Conservation (phyloP, 2,113 vertebrate genomes). For the Mobula birostris region DNA sequence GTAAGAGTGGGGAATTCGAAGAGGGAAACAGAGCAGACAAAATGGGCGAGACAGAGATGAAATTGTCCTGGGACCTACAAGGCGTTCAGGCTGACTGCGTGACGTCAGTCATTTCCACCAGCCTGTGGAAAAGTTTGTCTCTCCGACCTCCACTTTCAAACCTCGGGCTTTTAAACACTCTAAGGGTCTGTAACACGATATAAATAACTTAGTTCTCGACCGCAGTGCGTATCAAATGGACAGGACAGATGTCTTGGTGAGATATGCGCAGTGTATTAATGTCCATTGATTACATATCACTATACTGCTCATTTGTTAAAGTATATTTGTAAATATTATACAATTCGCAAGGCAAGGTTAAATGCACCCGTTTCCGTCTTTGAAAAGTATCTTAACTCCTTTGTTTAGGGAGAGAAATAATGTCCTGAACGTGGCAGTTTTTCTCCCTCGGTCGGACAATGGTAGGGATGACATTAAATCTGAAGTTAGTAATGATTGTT, state of each 20-base stretch:
- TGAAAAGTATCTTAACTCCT: background rate
- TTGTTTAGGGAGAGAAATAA: background rate
- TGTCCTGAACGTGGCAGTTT: background rate
- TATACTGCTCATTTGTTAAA: background rate
- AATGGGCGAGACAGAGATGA: background rate
- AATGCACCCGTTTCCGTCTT: background rate
- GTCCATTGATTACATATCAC: conserved; percentile 19
- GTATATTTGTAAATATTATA: conserved; percentile 29
- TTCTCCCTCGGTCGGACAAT: background rate
- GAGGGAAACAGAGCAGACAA: background rate
- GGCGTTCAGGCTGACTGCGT: background rate
- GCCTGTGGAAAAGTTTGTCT: background rate
- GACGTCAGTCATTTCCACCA: background rate
- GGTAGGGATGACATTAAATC: too few relatives aligned
- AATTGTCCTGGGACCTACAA: background rate
- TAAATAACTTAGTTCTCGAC: background rate
- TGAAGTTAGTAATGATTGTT: background rate
- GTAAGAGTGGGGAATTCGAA: background rate
- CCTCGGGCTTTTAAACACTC: background rate
- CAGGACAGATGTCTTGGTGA: background rate
- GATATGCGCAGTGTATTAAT: background rate
- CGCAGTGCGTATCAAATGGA: background rate
- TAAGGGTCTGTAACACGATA: background rate
- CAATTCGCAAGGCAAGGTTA: background rate
- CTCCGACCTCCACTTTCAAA: background rate